A percentile compares a stretch with the other conserved stretches of the same genome.
phyloP scores from a whole-genome alignment of 1,140 invertebrate species.

The Drosophila seguyi region DNA sequence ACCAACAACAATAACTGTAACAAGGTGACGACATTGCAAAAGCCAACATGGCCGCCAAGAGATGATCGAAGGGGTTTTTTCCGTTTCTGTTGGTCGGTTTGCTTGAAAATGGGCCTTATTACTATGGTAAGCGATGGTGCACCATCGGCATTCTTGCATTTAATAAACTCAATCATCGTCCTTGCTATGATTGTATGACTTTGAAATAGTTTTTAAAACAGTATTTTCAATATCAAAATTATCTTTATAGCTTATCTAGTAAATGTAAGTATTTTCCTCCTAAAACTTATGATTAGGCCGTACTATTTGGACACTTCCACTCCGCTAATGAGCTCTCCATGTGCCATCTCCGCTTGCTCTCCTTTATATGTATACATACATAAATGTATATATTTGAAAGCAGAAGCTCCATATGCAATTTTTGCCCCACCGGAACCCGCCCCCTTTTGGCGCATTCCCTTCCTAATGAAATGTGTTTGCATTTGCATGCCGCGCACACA shows the following conservation, averaged over 20 bases:
- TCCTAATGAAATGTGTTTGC: constrained; percentile 66
- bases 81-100: constrained; percentile 39
- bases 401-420: constrained; percentile 26
- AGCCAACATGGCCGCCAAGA: constrained; percentile 47
- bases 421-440: constrained; percentile 29
- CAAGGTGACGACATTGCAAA: constrained; percentile 33
- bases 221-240: not conserved
- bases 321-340: constrained; percentile 10
- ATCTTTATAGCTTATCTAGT: not conserved
- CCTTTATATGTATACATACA: not conserved
- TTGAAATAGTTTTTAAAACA: not conserved
- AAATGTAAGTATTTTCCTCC: not conserved
- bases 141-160: not conserved
- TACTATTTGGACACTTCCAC: not conserved
- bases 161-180: not conserved
- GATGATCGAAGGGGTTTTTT: constrained; percentile 35
- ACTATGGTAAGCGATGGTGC: not conserved
- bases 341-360: not conserved
- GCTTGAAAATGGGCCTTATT: not conserved
- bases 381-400: constrained; percentile 3
- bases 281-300: not conserved
- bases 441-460: constrained; percentile 36
- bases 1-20: constrained; percentile 8
- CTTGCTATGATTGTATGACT: too few relatives aligned
- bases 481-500: constrained; percentile 23